Evolutionary conservation across 2,797 vertebrate genomes (phyloP), one percentile per base, ranked within the genome.

Genomic region (Pipistrellus pygmaeus): DNA sequence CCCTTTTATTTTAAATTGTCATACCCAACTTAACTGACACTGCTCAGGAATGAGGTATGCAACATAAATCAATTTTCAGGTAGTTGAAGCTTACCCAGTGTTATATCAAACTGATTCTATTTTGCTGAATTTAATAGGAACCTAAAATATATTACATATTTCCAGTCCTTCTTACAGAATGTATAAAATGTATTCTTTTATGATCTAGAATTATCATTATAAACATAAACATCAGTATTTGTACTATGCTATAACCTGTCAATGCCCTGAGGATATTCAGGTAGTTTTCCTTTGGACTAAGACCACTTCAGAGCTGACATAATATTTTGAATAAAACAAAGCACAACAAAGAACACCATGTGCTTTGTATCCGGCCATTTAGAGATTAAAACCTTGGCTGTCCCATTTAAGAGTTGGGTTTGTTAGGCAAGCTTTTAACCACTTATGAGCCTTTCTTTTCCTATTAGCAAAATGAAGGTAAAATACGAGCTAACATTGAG

Each of bases 11-110:
- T 86, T 93, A 82, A 18, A 66, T 5, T 77, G 77, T 10, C n/a
- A 75, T 23, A 69, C 1, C 51, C 88, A 68, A 88, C 85, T 80
- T 89, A 82, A 51, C 41, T 64, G 35, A 30, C 17, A 57, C 10
- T 73, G 32, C 88, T 91, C 62, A 88, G 55, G 69, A 85, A 62
- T 48, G 41, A 85, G 38, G 14, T 77, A 2, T n/a, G 18, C 32
- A 77, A 62, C 18, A 94, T 85, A 68, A 68, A 75, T 69, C 83
- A 90, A 53, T 69, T 93, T 91, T 89, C 41, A 96, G 46, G 44
- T 48, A 95, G 30, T 30, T 84, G n/a, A 91, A 72, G 14, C 55
- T 85, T 81, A 90, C 21, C n/a, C 30, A 53, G 0, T 57, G 3
- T 69, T 57, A 15, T 44, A 88, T 21, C 69, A 85, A 90, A 69